Conservation (phyloP, 1,140 invertebrate genomes). For the Eurosta solidaginis region DNA sequence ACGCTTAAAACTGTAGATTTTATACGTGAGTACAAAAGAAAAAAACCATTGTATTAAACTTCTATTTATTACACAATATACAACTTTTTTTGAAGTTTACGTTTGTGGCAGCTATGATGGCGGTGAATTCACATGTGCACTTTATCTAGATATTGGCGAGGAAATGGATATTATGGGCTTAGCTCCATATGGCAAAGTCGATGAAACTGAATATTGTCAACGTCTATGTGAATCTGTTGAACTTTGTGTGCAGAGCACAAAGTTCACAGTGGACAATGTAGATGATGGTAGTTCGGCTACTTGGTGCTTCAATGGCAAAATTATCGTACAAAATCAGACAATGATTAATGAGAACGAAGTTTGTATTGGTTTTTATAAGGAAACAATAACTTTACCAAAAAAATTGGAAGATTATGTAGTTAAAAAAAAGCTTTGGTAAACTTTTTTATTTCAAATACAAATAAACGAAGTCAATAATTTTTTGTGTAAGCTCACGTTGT, state of each 20-base stretch:
- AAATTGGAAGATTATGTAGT: background rate
- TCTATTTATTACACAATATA: background rate
- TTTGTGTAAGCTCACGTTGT: too few species aligned
- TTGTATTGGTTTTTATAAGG: background rate
- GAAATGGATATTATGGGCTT: too few species aligned
- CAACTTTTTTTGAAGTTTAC: background rate
- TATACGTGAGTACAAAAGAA: background rate
- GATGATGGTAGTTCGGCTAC: background rate
- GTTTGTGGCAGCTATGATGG: background rate
- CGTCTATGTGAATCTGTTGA: too few species aligned
- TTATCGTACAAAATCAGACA: background rate
- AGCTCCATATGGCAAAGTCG: too few species aligned
- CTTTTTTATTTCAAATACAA: too few species aligned
- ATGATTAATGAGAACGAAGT: background rate
- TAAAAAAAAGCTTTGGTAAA: background rate
- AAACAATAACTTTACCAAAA: background rate
- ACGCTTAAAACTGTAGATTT: background rate
- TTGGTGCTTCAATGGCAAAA: background rate
- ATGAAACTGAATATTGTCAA: too few species aligned
- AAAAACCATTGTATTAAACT: background rate
- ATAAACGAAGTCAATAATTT: too few species aligned
- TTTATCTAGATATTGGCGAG: too few species aligned
- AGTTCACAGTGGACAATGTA: background rate
- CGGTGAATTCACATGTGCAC: too few species aligned
- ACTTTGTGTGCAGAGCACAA: too few species aligned